Evolutionary conservation across 2,888 invertebrate genomes (phyloP).

Genomic region (Ethmia dodecea): DNA sequence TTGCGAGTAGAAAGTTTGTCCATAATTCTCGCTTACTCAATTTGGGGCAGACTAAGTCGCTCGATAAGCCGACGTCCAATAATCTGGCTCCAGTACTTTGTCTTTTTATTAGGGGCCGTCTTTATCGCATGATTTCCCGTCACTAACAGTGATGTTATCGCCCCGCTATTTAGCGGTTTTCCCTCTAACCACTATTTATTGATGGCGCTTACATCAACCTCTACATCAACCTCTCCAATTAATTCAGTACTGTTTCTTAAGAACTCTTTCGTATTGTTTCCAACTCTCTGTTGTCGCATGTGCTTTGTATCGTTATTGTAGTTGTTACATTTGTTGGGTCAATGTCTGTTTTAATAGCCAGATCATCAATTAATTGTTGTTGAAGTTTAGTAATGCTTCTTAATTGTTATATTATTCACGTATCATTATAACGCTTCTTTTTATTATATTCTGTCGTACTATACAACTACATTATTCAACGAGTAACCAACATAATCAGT

Average conservation of each 20-base stretch:
- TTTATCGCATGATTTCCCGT: slow-evolving; percentile 40
- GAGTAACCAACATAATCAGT: neutral
- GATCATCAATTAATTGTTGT: too few relatives aligned
- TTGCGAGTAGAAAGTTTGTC: slow-evolving; percentile 58
- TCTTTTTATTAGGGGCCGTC: slow-evolving; percentile 47
- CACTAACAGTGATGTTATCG: slow-evolving; percentile 49
- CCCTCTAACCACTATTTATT: slow-evolving; percentile 35
- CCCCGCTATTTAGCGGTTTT: slow-evolving; percentile 35
- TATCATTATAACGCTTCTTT: too few relatives aligned
- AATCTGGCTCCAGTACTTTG: slow-evolving; percentile 52
- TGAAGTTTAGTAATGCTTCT: too few relatives aligned
- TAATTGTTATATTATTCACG: too few relatives aligned
- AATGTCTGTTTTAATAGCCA: too few relatives aligned
- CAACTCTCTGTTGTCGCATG: neutral
- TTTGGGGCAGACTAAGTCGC: slow-evolving; percentile 59
- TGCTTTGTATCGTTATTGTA: neutral
- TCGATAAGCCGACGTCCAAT: slow-evolving; percentile 64
- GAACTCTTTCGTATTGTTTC: too few relatives aligned
- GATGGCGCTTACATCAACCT: slow-evolving; percentile 31
- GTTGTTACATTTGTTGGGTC: too few relatives aligned
- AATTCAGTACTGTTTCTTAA: slow-evolving; percentile 25
- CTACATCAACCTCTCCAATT: slow-evolving; percentile 32
- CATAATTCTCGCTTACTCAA: slow-evolving; percentile 69
- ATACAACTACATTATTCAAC: too few relatives aligned
- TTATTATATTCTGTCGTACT: too few relatives aligned